phyloP scores from a whole-genome alignment of 2,888 invertebrate genomes.

The Sinodicranocentrus sp. region DNA sequence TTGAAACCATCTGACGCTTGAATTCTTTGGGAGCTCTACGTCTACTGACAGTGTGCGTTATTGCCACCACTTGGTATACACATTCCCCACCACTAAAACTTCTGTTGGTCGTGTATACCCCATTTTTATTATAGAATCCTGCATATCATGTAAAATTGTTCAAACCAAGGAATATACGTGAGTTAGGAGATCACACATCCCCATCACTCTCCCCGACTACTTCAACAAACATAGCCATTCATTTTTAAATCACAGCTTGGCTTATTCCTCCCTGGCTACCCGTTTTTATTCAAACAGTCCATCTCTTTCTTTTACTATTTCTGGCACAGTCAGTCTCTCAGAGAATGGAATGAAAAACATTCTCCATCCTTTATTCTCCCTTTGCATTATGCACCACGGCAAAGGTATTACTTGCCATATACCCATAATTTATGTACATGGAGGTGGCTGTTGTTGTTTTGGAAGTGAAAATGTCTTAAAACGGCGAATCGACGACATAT shows the following conservation, averaged over 20 bases:
- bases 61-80: too few species aligned
- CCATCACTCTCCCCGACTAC: slow-evolving; percentile 25
- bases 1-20: slow-evolving; percentile 69
- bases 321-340: slow-evolving; percentile 25
- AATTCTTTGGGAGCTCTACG: slow-evolving; percentile 60
- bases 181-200: slow-evolving; percentile 7
- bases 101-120: too few species aligned
- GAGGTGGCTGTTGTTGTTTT: slow-evolving; percentile 13
- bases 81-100: too few species aligned
- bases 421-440: too few species aligned
- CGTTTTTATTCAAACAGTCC: slow-evolving; percentile 8
- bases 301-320: slow-evolving; percentile 25
- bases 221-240: slow-evolving; percentile 39
- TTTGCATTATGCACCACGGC: neutral
- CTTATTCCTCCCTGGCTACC: slow-evolving; percentile 1
- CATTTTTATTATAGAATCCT: slow-evolving; percentile 13
- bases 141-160: slow-evolving; percentile 38
- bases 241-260: slow-evolving; percentile 25
- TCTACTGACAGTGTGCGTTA: neutral
- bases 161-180: slow-evolving; percentile 49
- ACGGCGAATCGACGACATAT: slow-evolving; percentile 67
- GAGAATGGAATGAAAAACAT: slow-evolving; percentile 35
- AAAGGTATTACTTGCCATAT: too few species aligned
- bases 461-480: slow-evolving; percentile 57
- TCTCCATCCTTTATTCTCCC: slow-evolving; percentile 37